Evolutionary conservation across 2,113 vertebrate genomes (phyloP).

Genomic region (Sakesphorus luctuosus): DNA sequence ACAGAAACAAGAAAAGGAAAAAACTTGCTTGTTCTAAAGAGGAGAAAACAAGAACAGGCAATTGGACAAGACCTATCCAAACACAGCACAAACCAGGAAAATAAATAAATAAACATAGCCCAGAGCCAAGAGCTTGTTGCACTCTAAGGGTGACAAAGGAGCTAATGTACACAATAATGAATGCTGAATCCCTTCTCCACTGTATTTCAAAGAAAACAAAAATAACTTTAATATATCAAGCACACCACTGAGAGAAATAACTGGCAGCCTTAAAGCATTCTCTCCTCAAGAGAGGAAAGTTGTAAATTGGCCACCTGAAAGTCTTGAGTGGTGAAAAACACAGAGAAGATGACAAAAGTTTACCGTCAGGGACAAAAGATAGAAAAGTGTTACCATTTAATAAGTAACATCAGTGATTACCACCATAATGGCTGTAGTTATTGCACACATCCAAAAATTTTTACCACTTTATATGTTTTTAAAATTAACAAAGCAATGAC

Average conservation of each 20-base stretch:
- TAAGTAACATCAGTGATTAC: not conserved
- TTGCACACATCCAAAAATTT: not conserved
- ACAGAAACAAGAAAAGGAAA: not conserved
- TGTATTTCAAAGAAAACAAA: conserved; percentile 52
- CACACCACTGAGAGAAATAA: conserved; percentile 25
- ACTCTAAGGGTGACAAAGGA: conserved; percentile 1
- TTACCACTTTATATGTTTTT: not conserved
- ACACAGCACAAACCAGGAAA: conserved; percentile 1
- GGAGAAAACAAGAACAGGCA: conserved; percentile 2
- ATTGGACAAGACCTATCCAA: not conserved
- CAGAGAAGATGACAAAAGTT: conserved; percentile 29
- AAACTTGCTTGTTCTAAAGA: not conserved
- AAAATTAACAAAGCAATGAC: not conserved
- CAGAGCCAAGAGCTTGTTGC: not conserved
- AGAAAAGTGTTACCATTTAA: not conserved
- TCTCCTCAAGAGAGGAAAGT: not conserved
- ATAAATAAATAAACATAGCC: not conserved
- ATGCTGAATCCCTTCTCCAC: not conserved
- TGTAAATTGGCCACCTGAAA: conserved; percentile 45
- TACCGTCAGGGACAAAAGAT: not conserved
- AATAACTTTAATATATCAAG: conserved; percentile 40
- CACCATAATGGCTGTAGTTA: not conserved
- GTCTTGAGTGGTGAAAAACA: not conserved
- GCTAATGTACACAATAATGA: conserved; percentile 29
- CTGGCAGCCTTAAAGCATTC: conserved; percentile 26